Evolutionary conservation across 2,113 vertebrate species (phyloP), one percentile per base, ranked within the genome.

Genomic region (Cephalopholis sonnerati): DNA sequence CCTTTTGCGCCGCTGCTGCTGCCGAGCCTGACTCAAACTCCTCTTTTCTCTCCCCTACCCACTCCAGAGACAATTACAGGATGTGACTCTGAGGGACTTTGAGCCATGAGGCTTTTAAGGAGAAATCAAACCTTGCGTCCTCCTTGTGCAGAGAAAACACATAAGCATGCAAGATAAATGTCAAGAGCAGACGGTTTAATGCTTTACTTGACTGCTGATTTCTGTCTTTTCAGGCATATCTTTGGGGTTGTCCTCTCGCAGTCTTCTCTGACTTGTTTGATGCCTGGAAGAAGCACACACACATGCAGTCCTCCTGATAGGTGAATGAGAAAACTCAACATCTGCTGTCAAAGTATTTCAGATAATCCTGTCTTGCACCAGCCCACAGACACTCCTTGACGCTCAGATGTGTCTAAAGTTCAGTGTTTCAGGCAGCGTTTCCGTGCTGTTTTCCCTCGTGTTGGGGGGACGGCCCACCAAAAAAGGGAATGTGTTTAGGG

Each of bases 391-490:
- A 46, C 64, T 84, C 78, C 80, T 82, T 68, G 39, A 48, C 20
- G 51, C 27, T 68, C 50, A 29, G 2, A 72, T 64, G 32, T 63
- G 92, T 90, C 81, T 91, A 91, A 94, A 95, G 92, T 94, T 90
- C 89, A 93, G 78, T 20, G n/a, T 62, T 61, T 57, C 17, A 65
- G 55, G 27, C 55, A 72, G 50, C 61, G 39, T 73, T 67, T 46
- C 70, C 61, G 17, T 57, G 71, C 81, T 68, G 80, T 51, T 51
- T 77, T 77, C 48, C 66, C 8, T 81, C 0, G 4, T 79, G 79
- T 71, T 48, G 36, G 54, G 27, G 78, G 67, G 69, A 67, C 50
- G 62, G 69, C 73, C 70, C 57, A 79, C 55, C 61, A 70, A 74
- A 86, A 86, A 71, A 66, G 62, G 78, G 79, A 89, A 70, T 75